Evolutionary conservation across 2,888 invertebrate genomes (phyloP), one percentile per base, ranked within the genome.

Genomic region (Habroteleia sp.): DNA sequence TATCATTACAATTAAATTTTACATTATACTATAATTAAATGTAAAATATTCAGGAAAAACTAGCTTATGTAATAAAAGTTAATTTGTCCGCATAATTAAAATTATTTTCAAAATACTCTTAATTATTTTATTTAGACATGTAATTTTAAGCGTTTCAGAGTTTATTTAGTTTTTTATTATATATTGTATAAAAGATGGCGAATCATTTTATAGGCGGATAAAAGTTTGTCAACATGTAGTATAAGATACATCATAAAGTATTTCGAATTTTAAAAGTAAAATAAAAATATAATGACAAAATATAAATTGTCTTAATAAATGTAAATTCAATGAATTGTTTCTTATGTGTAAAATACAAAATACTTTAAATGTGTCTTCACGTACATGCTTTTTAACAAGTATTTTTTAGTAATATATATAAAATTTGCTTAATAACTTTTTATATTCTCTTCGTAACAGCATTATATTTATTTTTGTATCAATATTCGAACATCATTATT

Each of bases 91-190:
- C n/a, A n/a, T n/a, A n/a, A n/a, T n/a, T n/a, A n/a, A n/a, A n/a
- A n/a, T n/a, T n/a, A n/a, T n/a, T n/a, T n/a, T n/a, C n/a, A n/a
- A n/a, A n/a, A n/a, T n/a, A n/a, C n/a, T n/a, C n/a, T n/a, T n/a
- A n/a, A n/a, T n/a, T n/a, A n/a, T n/a, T n/a, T n/a, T n/a, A n/a
- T n/a, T n/a, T n/a, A n/a, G n/a, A n/a, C n/a, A n/a, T n/a, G n/a
- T n/a, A n/a, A n/a, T n/a, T 37, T 68, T 68, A 68, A 68, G 58
- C 68, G 58, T 35, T 58, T 68, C 27, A 48, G 31, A 54, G 54
- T 54, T 54, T 11, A 20, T 44, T 44, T 37, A n/a, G n/a, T n/a
- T n/a, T n/a, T 58, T 35, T 23, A 11, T 2, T 41, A 41, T 41
- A 41, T 31, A 50, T 41, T 50, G 48, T 37, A 27, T 44, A 17